Conservation (phyloP, 2,888 invertebrate genomes). For the Biston betularia region DNA sequence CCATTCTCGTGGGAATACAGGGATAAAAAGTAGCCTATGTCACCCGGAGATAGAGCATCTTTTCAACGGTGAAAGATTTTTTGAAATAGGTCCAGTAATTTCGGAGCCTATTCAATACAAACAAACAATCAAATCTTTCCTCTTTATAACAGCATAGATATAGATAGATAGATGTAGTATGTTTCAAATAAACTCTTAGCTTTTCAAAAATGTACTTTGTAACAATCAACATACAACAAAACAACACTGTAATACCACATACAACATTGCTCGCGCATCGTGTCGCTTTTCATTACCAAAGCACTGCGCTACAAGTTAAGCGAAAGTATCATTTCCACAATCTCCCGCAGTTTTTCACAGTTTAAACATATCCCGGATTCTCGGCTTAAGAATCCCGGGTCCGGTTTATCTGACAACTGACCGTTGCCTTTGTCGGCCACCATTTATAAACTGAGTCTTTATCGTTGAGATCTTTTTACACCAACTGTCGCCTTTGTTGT, state of each 20-base stretch:
- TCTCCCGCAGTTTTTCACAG: constrained; percentile 33
- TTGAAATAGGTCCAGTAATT: no score
- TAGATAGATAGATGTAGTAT: no score
- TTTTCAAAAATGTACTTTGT: not conserved
- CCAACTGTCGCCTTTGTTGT: constrained; percentile 40
- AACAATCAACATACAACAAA: not conserved
- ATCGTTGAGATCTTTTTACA: constrained; percentile 47
- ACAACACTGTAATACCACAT: not conserved
- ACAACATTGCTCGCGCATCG: not conserved
- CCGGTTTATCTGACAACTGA: constrained; percentile 50
- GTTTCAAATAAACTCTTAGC: no score
- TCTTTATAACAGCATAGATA: no score
- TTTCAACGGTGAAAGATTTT: no score
- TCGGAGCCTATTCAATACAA: no score
- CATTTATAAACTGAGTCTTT: constrained; percentile 52
- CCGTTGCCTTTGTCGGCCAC: constrained; percentile 46
- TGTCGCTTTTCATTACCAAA: constrained; percentile 19
- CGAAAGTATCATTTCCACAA: constrained; percentile 21
- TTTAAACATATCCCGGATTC: constrained; percentile 32
- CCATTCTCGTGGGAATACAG: no score
- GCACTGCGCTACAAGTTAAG: constrained; percentile 15
- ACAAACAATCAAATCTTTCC: no score
- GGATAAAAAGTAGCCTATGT: no score
- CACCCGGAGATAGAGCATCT: no score
- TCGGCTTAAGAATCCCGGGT: constrained; percentile 27